Conservation (phyloP, 2,888 invertebrate genomes). For the Rhabditoides inermis region DNA sequence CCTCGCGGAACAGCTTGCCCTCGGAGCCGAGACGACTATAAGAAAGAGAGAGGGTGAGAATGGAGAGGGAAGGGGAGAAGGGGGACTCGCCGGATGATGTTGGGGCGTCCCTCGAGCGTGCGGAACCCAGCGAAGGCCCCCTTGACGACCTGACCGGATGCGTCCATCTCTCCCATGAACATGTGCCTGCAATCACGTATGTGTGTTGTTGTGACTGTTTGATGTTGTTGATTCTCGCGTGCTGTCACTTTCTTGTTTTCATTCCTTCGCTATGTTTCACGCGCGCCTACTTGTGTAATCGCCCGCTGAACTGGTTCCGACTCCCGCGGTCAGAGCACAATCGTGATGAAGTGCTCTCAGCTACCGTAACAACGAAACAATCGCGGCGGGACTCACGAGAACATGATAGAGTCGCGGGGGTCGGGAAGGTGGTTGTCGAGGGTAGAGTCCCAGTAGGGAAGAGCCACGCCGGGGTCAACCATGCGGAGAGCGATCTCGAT, state of each 20-base stretch:
- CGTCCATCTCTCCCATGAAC: slow-evolving; percentile 24
- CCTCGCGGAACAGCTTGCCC: slow-evolving; percentile 43
- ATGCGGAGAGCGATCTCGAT: slow-evolving; percentile 46
- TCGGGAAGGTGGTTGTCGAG: slow-evolving; percentile 42
- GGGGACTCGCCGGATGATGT: slow-evolving; percentile 26
- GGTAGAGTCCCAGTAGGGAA: slow-evolving; percentile 54
- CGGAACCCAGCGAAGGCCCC: slow-evolving; percentile 44
- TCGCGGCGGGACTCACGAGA: too few relatives aligned
- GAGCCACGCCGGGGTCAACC: slow-evolving; percentile 51
- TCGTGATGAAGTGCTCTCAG: too few relatives aligned
- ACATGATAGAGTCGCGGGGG: slow-evolving; percentile 45
- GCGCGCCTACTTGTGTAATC: too few relatives aligned
- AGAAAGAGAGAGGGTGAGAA: too few relatives aligned
- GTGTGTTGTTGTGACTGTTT: background rate
- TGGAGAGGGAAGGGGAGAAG: slow-evolving; percentile 32
- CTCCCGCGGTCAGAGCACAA: too few relatives aligned
- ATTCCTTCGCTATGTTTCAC: too few relatives aligned
- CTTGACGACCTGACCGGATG: slow-evolving; percentile 3
- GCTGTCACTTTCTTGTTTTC: too few relatives aligned
- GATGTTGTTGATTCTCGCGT: too few relatives aligned
- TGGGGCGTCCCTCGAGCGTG: slow-evolving; percentile 42
- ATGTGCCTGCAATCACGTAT: background rate
- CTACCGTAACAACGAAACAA: too few relatives aligned
- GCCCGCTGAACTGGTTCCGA: too few relatives aligned
- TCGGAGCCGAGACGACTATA: slow-evolving; percentile 28